Conservation (phyloP, 1,140 invertebrate genomes). For the Drosophila parabipectinata region DNA sequence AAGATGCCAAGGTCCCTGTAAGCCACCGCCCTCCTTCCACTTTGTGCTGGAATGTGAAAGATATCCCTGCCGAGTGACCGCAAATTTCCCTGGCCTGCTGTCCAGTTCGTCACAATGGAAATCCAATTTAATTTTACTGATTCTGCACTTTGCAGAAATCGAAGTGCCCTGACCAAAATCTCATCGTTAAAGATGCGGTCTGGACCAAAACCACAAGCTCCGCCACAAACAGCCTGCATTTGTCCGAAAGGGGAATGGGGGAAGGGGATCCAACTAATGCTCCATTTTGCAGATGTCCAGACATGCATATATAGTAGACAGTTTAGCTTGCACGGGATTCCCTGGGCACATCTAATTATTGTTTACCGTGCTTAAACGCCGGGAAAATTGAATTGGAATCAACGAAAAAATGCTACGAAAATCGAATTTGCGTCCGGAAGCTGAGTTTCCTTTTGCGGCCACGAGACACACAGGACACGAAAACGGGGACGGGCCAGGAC, state of each 20-base stretch:
- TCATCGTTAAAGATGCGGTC: constrained; percentile 60
- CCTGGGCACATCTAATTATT: constrained; percentile 73
- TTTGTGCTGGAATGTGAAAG: constrained; percentile 31
- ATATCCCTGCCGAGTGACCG: constrained; percentile 41
- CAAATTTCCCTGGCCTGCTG: constrained; percentile 54
- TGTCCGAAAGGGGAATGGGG: background rate
- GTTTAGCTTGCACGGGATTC: constrained; percentile 7
- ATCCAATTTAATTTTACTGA: constrained; percentile 81
- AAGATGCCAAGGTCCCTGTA: constrained; percentile 16
- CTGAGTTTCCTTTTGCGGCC: constrained; percentile 42
- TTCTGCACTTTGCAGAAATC: constrained; percentile 78
- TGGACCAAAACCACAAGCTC: constrained; percentile 39
- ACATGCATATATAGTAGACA: constrained; percentile 37
- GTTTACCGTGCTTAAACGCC: constrained; percentile 77
- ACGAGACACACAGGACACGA: constrained; percentile 4
- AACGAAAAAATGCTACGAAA: constrained; percentile 71
- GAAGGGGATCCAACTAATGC: background rate
- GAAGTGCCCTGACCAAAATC: constrained; percentile 65
- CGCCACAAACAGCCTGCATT: constrained; percentile 45
- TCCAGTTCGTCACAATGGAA: constrained; percentile 79
- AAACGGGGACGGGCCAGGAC: constrained; percentile 21
- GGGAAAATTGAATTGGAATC: constrained; percentile 78
- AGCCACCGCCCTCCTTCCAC: background rate
- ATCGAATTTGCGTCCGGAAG: constrained; percentile 76
- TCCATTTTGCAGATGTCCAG: constrained; percentile 26